These are phyloP conservation scores for Aphrocallistes beatrix DNA, from an alignment of 37 sponge, comb jelly and placozoan species.

Conservation along the genomic window DNA sequence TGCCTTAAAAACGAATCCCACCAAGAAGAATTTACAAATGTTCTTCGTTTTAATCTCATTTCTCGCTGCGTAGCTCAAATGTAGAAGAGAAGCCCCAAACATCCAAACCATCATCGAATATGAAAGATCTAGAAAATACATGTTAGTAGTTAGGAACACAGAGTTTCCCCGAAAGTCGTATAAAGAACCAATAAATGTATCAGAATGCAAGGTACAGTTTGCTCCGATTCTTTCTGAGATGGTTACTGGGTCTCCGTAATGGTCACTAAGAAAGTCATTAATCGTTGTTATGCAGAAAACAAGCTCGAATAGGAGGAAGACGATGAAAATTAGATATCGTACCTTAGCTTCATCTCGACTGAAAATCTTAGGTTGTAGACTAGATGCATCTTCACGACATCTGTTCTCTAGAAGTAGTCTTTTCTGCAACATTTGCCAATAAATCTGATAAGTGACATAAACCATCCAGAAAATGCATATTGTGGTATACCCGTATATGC, in stretches of 20 bases:
- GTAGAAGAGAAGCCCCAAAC: neutral
- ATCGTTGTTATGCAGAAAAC: neutral
- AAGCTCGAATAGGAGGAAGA: neutral
- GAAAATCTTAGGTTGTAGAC: too few species aligned
- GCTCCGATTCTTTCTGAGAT: too few species aligned
- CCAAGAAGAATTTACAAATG: neutral
- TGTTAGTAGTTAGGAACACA: neutral
- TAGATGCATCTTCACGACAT: too few species aligned
- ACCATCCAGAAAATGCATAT: too few species aligned
- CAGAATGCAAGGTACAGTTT: neutral
- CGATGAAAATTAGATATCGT: neutral
- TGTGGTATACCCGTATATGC: too few species aligned
- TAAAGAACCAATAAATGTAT: neutral
- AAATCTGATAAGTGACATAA: too few species aligned
- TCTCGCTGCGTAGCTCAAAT: neutral
- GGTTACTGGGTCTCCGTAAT: too few species aligned
- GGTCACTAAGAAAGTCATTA: too few species aligned
- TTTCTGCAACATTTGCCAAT: too few species aligned
- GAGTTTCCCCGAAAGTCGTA: neutral
- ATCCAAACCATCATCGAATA: neutral
- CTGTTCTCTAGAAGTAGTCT: too few species aligned
- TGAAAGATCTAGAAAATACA: neutral
- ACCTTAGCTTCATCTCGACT: neutral
- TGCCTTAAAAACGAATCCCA: neutral
- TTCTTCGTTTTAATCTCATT: neutral